phyloP scores from a whole-genome alignment of 2,797 vertebrate species.

The Merluccius polli region DNA sequence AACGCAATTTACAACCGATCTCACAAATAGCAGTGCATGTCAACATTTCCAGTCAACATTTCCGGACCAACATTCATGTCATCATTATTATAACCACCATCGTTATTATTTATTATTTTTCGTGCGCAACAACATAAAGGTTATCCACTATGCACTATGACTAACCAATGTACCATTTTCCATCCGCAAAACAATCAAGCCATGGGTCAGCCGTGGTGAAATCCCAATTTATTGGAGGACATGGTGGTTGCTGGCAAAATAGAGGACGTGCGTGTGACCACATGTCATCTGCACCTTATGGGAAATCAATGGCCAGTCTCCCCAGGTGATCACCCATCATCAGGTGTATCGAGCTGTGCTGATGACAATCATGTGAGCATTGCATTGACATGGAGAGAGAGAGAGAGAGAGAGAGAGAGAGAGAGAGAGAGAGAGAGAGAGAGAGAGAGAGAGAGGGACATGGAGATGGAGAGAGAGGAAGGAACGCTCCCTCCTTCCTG shows the following conservation, averaged over 20 bases:
- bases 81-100: background rate
- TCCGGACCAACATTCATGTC: background rate
- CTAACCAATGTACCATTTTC: constrained; percentile 11
- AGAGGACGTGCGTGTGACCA: constrained; percentile 50
- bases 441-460: no score
- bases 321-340: constrained; percentile 58
- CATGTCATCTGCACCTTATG: constrained; percentile 64
- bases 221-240: constrained; percentile 57
- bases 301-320: constrained; percentile 67
- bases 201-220: constrained; percentile 43
- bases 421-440: background rate
- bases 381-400: background rate
- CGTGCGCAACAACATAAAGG: constrained; percentile 8
- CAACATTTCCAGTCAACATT: background rate
- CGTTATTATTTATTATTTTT: background rate
- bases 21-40: no score
- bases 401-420: constrained; percentile 28
- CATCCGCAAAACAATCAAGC: constrained; percentile 18
- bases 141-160: constrained; percentile 11
- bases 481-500: background rate
- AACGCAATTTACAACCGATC: no score
- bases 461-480: background rate
- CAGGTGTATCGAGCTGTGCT: constrained; percentile 52
- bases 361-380: constrained; percentile 49
- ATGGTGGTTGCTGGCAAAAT: constrained; percentile 55